Percentiles rank a stretch among this genome's conserved stretches.
phyloP scores from a whole-genome alignment of 1,140 invertebrate genomes.

The Orchestia grillus region DNA sequence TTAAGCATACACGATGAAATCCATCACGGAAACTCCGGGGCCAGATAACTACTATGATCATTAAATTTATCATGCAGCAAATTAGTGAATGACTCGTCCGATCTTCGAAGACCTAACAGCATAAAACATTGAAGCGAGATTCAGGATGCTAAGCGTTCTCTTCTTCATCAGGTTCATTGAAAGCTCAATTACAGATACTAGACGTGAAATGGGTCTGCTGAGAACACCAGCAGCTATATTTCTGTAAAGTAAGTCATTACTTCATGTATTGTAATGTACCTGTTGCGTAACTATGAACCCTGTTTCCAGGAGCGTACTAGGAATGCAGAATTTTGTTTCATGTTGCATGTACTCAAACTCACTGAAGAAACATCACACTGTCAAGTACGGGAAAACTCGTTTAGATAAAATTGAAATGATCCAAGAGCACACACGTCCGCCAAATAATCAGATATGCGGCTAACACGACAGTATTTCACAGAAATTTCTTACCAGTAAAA shows the following conservation, averaged over 20 bases:
- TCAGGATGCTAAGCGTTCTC: not conserved
- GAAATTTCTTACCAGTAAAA: not conserved
- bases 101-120: not conserved
- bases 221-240: not conserved
- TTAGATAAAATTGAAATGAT: not conserved
- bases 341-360: not conserved
- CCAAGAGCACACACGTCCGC: not conserved
- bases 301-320: not conserved
- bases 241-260: conserved; percentile 3
- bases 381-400: not conserved
- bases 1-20: not conserved
- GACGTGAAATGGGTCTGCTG: not conserved
- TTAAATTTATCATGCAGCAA: not conserved
- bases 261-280: not conserved
- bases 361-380: not conserved
- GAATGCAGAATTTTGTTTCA: not conserved
- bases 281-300: not conserved
- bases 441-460: not conserved
- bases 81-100: not conserved
- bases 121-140: not conserved
- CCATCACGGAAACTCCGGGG: not conserved
- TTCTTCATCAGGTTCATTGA: not conserved
- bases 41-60: not conserved
- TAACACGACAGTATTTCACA: not conserved
- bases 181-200: not conserved